A percentile compares a stretch with the other conserved stretches of the same genome.
Conservation (phyloP, 2,113 vertebrate genomes). For the Laticauda laticaudata region DNA sequence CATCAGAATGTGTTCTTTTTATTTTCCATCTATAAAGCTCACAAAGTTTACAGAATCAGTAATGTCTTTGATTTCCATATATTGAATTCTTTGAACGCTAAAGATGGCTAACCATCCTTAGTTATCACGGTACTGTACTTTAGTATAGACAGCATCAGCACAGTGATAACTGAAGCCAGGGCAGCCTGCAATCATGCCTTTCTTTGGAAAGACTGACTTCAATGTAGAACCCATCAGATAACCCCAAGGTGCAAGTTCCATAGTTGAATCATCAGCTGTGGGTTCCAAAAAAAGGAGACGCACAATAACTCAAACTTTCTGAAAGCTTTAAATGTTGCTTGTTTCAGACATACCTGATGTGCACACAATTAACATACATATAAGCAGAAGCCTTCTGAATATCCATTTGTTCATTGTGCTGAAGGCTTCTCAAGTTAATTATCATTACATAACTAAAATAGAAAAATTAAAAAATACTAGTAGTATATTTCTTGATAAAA, state of each 20-base stretch:
- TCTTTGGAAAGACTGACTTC: not conserved
- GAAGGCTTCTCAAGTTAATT: not conserved
- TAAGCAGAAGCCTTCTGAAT: not conserved
- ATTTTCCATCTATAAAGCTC: rapidly evolving
- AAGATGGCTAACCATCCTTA: constrained; percentile 99
- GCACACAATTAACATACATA: not conserved
- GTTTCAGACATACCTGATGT: not conserved
- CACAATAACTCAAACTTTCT: not conserved
- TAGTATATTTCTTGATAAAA: not conserved
- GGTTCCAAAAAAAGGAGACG: rapidly evolving
- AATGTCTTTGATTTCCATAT: rapidly evolving
- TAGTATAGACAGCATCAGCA: constrained; percentile 99
- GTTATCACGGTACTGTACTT: constrained; percentile 99
- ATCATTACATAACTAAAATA: not conserved
- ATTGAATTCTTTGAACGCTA: constrained; percentile 70
- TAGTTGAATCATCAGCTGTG: rapidly evolving
- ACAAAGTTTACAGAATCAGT: rapidly evolving
- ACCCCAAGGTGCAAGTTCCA: not conserved
- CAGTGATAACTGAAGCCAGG: constrained; percentile 99
- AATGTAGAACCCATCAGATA: not conserved
- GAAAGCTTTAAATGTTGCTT: not conserved
- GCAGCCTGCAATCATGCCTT: constrained; percentile 86
- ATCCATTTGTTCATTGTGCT: not conserved
- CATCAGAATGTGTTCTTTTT: rapidly evolving
- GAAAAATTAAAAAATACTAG: not conserved